A percentile compares a stretch with the other conserved stretches of the same genome.
These are phyloP conservation scores for Myoxocephalus aenaeus DNA, from an alignment of 2,797 vertebrate species.

Conservation along the genomic window DNA sequence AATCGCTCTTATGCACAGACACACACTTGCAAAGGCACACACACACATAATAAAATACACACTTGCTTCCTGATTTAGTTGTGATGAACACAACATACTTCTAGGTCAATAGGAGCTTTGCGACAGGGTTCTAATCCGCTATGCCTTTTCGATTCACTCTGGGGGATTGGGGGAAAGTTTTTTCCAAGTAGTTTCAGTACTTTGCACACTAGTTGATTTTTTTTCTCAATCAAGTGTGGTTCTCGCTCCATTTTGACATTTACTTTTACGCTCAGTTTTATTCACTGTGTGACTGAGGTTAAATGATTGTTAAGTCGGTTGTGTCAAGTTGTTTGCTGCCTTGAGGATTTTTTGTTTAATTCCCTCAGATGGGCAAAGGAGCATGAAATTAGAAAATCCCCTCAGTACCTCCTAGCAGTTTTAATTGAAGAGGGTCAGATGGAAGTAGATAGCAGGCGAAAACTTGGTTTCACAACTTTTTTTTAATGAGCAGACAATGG, in stretches of 20 bases:
- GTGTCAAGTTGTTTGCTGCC: constrained; percentile 54
- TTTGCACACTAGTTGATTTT: constrained; percentile 56
- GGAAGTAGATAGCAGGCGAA: constrained; percentile 13
- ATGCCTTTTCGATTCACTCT: constrained; percentile 63
- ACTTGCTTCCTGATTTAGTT: constrained; percentile 57
- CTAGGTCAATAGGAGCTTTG: constrained; percentile 73
- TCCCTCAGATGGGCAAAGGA: constrained; percentile 42
- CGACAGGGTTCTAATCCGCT: constrained; percentile 61
- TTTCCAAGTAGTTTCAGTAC: constrained; percentile 33
- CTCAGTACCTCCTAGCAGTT: constrained; percentile 14
- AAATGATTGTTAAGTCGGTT: constrained; percentile 40
- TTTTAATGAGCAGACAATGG: constrained; percentile 15
- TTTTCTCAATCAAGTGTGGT: not conserved
- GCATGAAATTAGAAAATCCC: constrained; percentile 68
- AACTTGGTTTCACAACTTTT: constrained; percentile 22
- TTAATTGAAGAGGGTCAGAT: constrained; percentile 40
- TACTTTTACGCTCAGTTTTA: constrained; percentile 28
- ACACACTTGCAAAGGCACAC: constrained; percentile 6
- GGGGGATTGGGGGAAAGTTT: constrained; percentile 62
- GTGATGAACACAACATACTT: constrained; percentile 60
- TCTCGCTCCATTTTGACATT: constrained; percentile 24
- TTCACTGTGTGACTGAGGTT: constrained; percentile 32
- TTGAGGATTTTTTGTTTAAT: constrained; percentile 47
- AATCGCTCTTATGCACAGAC: constrained; percentile 39
- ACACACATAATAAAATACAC: constrained; percentile 45